A percentile compares a stretch with the other conserved stretches of the same genome.
Evolutionary conservation across 2,113 vertebrate species (phyloP).

Genomic region (Oncorhynchus masou): DNA sequence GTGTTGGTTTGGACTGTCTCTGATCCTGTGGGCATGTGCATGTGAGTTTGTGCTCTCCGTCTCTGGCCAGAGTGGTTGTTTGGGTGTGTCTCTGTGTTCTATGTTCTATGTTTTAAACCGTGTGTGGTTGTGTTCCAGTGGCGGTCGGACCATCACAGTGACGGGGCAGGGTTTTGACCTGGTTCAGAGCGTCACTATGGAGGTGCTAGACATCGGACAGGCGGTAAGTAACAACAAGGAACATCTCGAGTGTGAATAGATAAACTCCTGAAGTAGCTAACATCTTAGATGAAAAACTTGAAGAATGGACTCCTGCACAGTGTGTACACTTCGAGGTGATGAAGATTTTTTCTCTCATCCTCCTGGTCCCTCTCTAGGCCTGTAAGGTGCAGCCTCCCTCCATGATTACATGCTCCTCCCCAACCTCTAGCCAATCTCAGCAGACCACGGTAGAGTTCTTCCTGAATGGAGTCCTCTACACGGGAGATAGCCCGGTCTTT

Average conservation of each 20-base stretch:
- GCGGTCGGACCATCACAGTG: conserved; percentile 90
- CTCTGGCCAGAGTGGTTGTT: conserved; percentile 19
- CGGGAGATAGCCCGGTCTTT: conserved; percentile 52
- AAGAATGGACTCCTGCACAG: background rate
- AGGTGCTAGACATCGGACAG: conserved; percentile 77
- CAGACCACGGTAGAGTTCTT: conserved; percentile 80
- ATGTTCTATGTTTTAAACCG: too few relatives aligned
- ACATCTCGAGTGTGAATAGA: too few relatives aligned
- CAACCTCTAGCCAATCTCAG: conserved; percentile 76
- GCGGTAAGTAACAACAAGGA: conserved; percentile 72
- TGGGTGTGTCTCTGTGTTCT: too few relatives aligned
- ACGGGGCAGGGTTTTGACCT: conserved; percentile 87
- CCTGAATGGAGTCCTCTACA: conserved; percentile 82
- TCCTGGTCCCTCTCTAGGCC: conserved; percentile 62
- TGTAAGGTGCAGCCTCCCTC: conserved; percentile 79
- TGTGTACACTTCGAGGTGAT: background rate
- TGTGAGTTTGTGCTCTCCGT: conserved; percentile 5
- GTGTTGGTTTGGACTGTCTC: too few relatives aligned
- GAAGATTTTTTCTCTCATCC: background rate
- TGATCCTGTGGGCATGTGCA: too few relatives aligned
- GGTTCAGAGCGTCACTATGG: conserved; percentile 88
- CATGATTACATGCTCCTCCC: conserved; percentile 85
- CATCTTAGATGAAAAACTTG: background rate
- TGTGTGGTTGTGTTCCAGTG: conserved; percentile 67
- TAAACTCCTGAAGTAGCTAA: background rate